A percentile compares a stretch with the other conserved stretches of the same genome.
Conservation (phyloP, 1,140 invertebrate genomes). For the Idris sp. region DNA sequence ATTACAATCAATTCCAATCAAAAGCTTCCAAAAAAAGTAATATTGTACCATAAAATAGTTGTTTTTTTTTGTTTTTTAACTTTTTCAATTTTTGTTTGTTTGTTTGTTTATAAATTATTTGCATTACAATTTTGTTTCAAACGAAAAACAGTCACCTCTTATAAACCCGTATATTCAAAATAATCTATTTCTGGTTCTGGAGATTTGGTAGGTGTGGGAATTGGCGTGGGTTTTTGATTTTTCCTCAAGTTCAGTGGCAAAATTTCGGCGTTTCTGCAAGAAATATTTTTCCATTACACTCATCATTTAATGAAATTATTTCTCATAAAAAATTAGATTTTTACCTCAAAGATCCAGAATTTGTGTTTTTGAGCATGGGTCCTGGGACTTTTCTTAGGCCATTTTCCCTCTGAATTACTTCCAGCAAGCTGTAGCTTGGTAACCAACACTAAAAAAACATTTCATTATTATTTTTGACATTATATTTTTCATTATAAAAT, state of each 20-base stretch:
- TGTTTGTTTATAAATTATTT: too few relatives aligned
- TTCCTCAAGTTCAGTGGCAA: constrained; percentile 67
- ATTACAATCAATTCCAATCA: constrained; percentile 9
- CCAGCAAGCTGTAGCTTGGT: constrained; percentile 89
- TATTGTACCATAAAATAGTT: too few relatives aligned
- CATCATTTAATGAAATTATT: too few relatives aligned
- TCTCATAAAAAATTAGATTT: too few relatives aligned
- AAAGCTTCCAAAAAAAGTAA: too few relatives aligned
- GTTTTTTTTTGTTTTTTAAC: too few relatives aligned
- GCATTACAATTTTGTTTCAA: too few relatives aligned
- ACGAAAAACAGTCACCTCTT: background rate
- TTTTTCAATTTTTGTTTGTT: too few relatives aligned
- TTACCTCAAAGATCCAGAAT: constrained; percentile 65
- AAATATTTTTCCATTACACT: too few relatives aligned
- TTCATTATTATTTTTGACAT: constrained; percentile 17
- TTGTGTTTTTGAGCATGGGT: constrained; percentile 79
- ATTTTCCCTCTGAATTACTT: constrained; percentile 87
- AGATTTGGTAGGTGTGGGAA: constrained; percentile 48
- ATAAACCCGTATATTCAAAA: constrained; percentile 51
- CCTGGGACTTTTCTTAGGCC: constrained; percentile 88
- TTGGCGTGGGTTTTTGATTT: constrained; percentile 61
- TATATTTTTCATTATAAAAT: constrained; percentile 8
- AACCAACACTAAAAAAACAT: constrained; percentile 84
- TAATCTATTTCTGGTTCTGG: constrained; percentile 66
- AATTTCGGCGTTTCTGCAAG: constrained; percentile 67